A percentile compares a stretch with the other conserved stretches of the same genome.
These are phyloP conservation scores for Oreochromis tanganicae DNA, from an alignment of 2,113 vertebrate genomes.

Conservation along the genomic window DNA sequence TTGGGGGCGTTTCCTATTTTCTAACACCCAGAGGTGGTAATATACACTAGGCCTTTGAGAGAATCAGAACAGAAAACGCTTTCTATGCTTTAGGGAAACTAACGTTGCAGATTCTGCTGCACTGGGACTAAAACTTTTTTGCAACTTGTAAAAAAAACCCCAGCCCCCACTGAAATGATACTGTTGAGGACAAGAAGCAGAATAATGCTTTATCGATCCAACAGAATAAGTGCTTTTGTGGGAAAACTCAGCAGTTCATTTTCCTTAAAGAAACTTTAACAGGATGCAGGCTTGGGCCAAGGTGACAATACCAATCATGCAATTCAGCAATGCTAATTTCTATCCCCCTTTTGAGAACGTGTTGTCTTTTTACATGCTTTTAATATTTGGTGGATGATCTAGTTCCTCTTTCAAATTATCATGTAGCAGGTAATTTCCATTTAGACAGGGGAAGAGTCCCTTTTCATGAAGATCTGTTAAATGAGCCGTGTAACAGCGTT, in stretches of 20 bases:
- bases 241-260: background rate
- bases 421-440: background rate
- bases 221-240: background rate
- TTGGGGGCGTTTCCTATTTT: slow-evolving; percentile 39
- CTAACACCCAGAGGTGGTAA: slow-evolving; percentile 7
- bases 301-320: background rate
- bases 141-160: background rate
- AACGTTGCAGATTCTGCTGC: background rate
- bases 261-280: background rate
- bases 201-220: background rate
- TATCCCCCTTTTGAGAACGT: background rate
- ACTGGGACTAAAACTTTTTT: background rate
- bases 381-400: background rate
- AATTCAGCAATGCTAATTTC: background rate
- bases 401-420: background rate
- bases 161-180: fast-evolving
- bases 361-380: background rate
- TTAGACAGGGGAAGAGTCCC: background rate
- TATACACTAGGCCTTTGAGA: slow-evolving; percentile 24
- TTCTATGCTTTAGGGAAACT: background rate
- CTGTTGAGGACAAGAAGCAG: background rate
- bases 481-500: background rate
- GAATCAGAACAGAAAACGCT: background rate
- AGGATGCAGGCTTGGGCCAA: background rate
- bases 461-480: background rate